These are phyloP conservation scores for Naso thynnoides DNA, from an alignment of 2,797 vertebrate species.

Conservation along the genomic window DNA sequence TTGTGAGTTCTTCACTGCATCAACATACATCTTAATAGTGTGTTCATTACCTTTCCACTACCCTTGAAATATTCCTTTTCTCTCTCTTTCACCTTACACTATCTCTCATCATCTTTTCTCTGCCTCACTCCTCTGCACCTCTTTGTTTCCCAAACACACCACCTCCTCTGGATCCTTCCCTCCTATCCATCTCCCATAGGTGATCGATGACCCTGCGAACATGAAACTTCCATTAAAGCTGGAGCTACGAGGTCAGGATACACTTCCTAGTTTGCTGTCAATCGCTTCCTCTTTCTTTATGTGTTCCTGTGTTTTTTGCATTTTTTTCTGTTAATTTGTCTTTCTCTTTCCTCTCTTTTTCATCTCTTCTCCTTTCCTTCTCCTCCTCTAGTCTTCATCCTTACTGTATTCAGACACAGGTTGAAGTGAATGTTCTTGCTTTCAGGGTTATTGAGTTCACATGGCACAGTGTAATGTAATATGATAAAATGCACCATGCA, in stretches of 20 bases:
- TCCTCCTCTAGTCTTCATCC: background rate
- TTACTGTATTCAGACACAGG: conserved; percentile 8
- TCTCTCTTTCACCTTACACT: background rate
- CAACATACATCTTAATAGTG: conserved; percentile 3
- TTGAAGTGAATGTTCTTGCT: conserved; percentile 31
- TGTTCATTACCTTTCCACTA: background rate
- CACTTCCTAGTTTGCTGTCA: conserved; percentile 36
- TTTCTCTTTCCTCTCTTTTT: background rate
- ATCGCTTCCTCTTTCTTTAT: conserved; percentile 13
- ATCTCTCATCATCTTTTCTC: background rate
- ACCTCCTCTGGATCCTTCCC: conserved; percentile 25
- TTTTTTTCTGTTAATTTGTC: background rate
- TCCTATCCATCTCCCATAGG: conserved; percentile 50
- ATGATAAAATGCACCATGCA: conserved; percentile 51
- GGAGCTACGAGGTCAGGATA: conserved; percentile 61
- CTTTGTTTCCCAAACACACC: conserved; percentile 39
- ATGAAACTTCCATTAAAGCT: conserved; percentile 82
- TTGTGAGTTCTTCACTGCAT: conserved; percentile 1
- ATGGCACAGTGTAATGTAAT: conserved; percentile 60
- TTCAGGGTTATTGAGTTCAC: conserved; percentile 15
- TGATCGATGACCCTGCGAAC: conserved; percentile 78
- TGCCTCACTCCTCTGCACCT: conserved; percentile 34
- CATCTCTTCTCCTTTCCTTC: background rate
- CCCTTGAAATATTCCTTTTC: conserved; percentile 1
- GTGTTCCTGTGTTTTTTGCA: background rate